A percentile compares a stretch with the other conserved stretches of the same genome.
Evolutionary conservation across 2,888 invertebrate genomes (phyloP).

Genomic region (Gymnosoma rotundatum): DNA sequence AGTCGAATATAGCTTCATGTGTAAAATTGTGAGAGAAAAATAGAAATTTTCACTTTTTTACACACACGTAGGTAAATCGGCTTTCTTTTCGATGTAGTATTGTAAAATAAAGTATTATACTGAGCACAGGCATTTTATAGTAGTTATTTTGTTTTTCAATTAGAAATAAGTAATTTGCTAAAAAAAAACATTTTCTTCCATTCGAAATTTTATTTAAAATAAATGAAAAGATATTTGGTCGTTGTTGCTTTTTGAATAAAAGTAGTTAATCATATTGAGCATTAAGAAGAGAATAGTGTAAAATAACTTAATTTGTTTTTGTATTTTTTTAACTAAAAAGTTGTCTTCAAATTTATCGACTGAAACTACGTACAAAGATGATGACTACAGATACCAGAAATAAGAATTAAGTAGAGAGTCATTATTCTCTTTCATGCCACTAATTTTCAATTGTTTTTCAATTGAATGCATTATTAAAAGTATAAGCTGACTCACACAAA

Average conservation of each 20-base stretch:
- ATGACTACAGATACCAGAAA: conserved; percentile 12
- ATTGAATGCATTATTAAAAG: conserved; percentile 72
- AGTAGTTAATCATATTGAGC: conserved; percentile 40
- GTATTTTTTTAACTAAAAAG: conserved; percentile 25
- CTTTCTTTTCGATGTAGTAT: too few species aligned
- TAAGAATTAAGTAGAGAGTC: conserved; percentile 71
- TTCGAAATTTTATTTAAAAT: too few species aligned
- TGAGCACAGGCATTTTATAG: too few species aligned
- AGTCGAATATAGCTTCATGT: too few species aligned
- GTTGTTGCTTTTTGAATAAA: not conserved
- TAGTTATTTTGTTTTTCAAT: too few species aligned
- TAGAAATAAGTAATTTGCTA: too few species aligned
- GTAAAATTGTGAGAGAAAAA: too few species aligned
- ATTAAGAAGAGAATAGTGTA: conserved; percentile 24
- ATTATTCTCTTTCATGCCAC: conserved; percentile 82
- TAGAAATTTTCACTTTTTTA: too few species aligned
- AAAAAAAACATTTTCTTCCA: too few species aligned
- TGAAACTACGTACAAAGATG: conserved; percentile 5
- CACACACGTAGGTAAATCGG: too few species aligned
- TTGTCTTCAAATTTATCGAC: conserved; percentile 41
- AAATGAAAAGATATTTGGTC: too few species aligned
- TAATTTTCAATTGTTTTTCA: conserved; percentile 81
- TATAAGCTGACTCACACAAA: conserved; percentile 32
- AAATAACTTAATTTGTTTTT: conserved; percentile 16
- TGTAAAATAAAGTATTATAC: too few species aligned